Percentiles rank a stretch among this genome's conserved stretches.
Conservation (phyloP, 2,113 vertebrate genomes). For the Calypte anna region DNA sequence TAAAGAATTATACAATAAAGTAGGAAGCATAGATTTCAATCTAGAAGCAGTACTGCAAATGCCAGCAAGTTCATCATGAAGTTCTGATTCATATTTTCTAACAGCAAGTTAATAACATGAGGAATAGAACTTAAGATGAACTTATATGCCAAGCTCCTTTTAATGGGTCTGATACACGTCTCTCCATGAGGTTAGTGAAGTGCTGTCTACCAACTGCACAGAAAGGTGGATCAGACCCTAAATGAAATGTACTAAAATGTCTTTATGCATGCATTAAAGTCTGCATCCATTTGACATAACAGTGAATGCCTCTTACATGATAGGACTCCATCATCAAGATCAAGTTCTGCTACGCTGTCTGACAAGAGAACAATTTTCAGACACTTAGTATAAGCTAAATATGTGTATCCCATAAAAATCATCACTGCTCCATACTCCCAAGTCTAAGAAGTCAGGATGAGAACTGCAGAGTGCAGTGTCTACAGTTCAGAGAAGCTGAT, state of each 20-base stretch:
- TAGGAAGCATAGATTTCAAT: not conserved
- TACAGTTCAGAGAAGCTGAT: not conserved
- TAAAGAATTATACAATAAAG: not conserved
- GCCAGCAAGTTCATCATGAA: not conserved
- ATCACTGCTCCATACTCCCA: not conserved
- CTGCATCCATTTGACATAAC: not conserved
- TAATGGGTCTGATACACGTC: not conserved
- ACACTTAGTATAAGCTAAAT: not conserved
- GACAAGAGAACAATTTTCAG: constrained; percentile 21
- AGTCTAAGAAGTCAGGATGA: not conserved
- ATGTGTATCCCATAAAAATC: not conserved
- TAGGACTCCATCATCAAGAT: not conserved
- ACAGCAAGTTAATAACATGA: not conserved
- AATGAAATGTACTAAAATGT: not conserved
- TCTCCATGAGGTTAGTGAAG: not conserved
- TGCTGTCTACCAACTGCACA: not conserved
- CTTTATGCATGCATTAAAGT: not conserved
- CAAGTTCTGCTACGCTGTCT: constrained; percentile 6
- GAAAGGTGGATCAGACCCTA: not conserved
- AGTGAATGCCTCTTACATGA: not conserved
- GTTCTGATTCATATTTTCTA: not conserved
- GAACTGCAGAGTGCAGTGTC: not conserved
- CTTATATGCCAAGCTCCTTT: not conserved
- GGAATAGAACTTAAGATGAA: constrained; percentile 15
- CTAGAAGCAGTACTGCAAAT: not conserved